These are phyloP conservation scores for Crematogaster levior DNA, from an alignment of 2,888 invertebrate species.

Conservation along the genomic window DNA sequence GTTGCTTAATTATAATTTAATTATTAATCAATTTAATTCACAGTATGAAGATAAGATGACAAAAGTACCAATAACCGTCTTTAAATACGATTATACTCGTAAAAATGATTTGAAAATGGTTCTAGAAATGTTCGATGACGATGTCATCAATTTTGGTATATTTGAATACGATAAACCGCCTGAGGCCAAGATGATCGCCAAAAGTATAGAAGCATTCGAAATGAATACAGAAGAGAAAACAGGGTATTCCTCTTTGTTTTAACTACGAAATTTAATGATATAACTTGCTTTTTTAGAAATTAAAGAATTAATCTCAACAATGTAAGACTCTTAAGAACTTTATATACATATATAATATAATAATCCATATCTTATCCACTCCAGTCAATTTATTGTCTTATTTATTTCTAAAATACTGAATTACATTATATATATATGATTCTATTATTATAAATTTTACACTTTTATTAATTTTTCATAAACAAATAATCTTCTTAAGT, in stretches of 20 bases:
- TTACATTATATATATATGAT: not conserved
- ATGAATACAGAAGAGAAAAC: constrained; percentile 76
- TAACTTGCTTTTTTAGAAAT: not conserved
- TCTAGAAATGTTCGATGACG: constrained; percentile 80
- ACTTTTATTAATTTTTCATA: not conserved
- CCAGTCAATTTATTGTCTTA: not conserved
- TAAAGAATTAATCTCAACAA: not conserved
- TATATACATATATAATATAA: too few relatives aligned
- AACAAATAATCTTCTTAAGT: not conserved
- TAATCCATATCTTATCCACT: not conserved
- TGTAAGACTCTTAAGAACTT: not conserved
- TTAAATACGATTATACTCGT: constrained; percentile 83
- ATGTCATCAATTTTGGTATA: constrained; percentile 82
- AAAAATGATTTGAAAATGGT: constrained; percentile 81
- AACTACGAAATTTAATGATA: not conserved
- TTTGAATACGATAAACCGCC: constrained; percentile 83
- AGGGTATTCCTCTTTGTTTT: constrained; percentile 68
- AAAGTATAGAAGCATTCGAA: constrained; percentile 81
- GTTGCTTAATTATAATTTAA: not conserved
- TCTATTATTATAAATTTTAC: not conserved
- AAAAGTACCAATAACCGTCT: constrained; percentile 80
- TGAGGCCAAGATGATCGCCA: constrained; percentile 80
- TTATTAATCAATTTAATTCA: constrained; percentile 10
- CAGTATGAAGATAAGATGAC: constrained; percentile 82
- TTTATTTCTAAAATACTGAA: not conserved